Evolutionary conservation across 2,113 vertebrate genomes (phyloP), one percentile per base, ranked within the genome.

Genomic region (Hemicordylus capensis): DNA sequence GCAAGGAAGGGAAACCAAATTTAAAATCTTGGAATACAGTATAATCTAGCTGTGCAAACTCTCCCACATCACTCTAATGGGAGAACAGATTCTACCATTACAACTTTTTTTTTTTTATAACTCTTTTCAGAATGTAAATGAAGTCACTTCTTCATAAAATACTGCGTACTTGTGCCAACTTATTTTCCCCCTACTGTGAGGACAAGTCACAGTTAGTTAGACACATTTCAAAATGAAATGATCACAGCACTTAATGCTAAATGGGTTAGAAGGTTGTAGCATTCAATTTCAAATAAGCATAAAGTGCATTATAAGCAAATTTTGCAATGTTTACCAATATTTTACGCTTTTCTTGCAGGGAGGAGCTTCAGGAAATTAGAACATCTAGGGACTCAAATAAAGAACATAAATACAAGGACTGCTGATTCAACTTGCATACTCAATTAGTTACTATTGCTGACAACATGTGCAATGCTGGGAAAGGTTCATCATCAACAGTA

Each of bases 201-300:
- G n/a, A 28, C 37, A 61, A 46, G 39, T 87, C 83, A 79, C 48
- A 72, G n/a, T 44, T 74, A 88, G 51, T 39, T 87, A 79, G 31
- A 79, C 81, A 81, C 76, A 56, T 82, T 64, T 76, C 7, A 85
- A 8, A 76, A 9, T 64, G 51, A 86, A 84, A n/a, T 85, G 2
- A 70, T 20, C 84, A 89, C 80, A 66, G 1, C 34, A n/a, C 51
- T 81, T 81, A 67, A 89, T 26, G 54, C 0, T 0, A 89, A 82
- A 42, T 76, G 61, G 34, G 4, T 69, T 75, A 66, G 5, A 91
- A 85, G 22, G 67, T 80, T 81, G 48, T 31, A 61, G 6, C 26
- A 44, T 88, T 67, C 54, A 37, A 54, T 42, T 54, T 34, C 63
- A 74, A 10, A 4, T 26, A 58, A 44, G 42, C 34, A 85, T 6